Evolutionary conservation across 1,140 invertebrate genomes (phyloP).

Genomic region (Gryllus bimaculatus): DNA sequence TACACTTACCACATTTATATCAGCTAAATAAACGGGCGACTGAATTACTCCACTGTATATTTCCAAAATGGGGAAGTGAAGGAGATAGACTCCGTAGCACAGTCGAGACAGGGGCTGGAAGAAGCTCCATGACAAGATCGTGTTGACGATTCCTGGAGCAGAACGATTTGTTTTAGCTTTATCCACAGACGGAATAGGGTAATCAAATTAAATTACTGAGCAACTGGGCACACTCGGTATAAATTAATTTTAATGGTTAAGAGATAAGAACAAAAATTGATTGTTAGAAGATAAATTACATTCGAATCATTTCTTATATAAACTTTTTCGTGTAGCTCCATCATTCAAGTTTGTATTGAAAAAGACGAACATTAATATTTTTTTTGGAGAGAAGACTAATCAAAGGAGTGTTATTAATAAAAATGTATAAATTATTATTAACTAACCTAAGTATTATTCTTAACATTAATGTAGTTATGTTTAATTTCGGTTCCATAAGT

Average conservation of each 20-base stretch:
- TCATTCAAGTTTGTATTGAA: too few species aligned
- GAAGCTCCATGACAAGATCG: conserved; percentile 52
- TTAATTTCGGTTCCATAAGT: too few species aligned
- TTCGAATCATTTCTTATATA: neutral
- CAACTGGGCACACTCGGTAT: neutral
- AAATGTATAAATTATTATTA: too few species aligned
- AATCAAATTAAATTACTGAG: neutral
- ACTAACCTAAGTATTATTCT: too few species aligned
- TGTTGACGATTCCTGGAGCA: conserved; percentile 46
- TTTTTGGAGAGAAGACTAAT: too few species aligned
- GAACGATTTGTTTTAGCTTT: neutral
- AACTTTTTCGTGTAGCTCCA: neutral
- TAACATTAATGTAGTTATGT: too few species aligned
- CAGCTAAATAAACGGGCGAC: conserved; percentile 34
- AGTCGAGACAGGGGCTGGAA: conserved; percentile 60
- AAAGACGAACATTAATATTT: too few species aligned
- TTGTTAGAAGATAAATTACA: neutral
- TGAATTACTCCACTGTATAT: conserved; percentile 37
- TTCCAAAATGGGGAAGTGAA: conserved; percentile 41
- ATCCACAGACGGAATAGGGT: neutral
- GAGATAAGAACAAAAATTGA: neutral
- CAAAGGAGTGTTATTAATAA: too few species aligned
- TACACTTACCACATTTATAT: conserved; percentile 32
- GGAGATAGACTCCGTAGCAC: conserved; percentile 59
- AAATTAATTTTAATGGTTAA: neutral